Evolutionary conservation across 2,797 vertebrate species (phyloP), one percentile per base, ranked within the genome.

Genomic region (Darevskia nairensis): DNA sequence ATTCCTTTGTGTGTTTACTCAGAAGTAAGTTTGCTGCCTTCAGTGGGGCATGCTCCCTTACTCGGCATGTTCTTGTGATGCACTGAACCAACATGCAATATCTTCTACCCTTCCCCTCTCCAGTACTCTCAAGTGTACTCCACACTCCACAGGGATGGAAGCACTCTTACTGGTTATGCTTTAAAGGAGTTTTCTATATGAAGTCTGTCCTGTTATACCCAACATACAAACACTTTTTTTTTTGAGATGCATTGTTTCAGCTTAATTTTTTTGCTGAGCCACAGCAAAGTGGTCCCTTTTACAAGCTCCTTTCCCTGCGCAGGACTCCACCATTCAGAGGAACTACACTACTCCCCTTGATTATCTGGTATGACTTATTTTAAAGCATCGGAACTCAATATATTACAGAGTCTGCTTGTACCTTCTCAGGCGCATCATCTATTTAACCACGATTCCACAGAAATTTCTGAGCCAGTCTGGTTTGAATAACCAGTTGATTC

Each of bases 401-500:
- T 39, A 72, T 29, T 72, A 21, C 64, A 72, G 17, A 32, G 21
- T 8, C 39, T 39, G 61, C 15, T 64, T 72, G 29, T 27, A 80
- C n/a, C 75, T 84, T 85, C 29, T 71, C 41, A 80, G 83, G n/a
- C 41, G 39, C 23, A 76, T 76, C 71, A 66, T 85, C n/a, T 76
- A 35, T n/a, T 87, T 81, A 74, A 75, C 29, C n/a, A n/a, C 13
- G 69, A 85, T 50, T 23, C 10, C 32, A 74, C 41, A 85, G 8
- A 75, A 27, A 80, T 66, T 89, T 80, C 44, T 88, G 23, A 82
- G 59, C 59, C 44, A 66, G 21, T 88, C 77, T 80, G 69, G 41
- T 80, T 80, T 80, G 50, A 80, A 85, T 80, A 75, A 80, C 41
- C 41, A 85, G 25, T 21, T 85, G 82, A 75, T 50, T 80, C 55